Conservation (phyloP, 2,888 invertebrate genomes). For the Trichopria drosophilae region DNA sequence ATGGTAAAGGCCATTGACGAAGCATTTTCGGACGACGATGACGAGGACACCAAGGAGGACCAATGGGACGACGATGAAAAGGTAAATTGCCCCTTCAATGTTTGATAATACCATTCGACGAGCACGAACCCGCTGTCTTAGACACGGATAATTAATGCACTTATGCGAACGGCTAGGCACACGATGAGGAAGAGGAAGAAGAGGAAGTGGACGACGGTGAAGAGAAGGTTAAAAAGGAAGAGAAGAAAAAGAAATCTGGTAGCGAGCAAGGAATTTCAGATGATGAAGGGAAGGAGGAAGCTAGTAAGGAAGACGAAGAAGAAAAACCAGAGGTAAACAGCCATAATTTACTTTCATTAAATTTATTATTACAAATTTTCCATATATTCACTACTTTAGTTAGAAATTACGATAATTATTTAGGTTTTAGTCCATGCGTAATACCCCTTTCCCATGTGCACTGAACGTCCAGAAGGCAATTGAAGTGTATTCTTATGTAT, state of each 20-base stretch:
- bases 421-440: too few species aligned
- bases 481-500: too few species aligned
- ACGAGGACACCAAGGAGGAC: slow-evolving; percentile 53
- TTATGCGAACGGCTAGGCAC: too few species aligned
- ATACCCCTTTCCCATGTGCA: too few species aligned
- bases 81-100: too few species aligned
- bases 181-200: slow-evolving; percentile 51
- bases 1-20: slow-evolving; percentile 57
- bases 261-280: slow-evolving; percentile 62
- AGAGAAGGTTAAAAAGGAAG: slow-evolving; percentile 49
- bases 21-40: slow-evolving; percentile 55
- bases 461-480: too few species aligned
- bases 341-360: background rate
- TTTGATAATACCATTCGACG: too few species aligned
- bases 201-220: slow-evolving; percentile 48
- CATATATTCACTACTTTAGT: too few species aligned
- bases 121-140: too few species aligned
- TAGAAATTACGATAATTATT: too few species aligned
- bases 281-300: slow-evolving; percentile 63
- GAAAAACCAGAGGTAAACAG: slow-evolving; percentile 41
- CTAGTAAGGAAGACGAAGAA: slow-evolving; percentile 50
- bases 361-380: too few species aligned
- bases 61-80: slow-evolving; percentile 54
- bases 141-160: too few species aligned
- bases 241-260: slow-evolving; percentile 56